These are phyloP conservation scores for Tachypleus tridentatus DNA, from an alignment of 1,140 invertebrate species.

Conservation along the genomic window DNA sequence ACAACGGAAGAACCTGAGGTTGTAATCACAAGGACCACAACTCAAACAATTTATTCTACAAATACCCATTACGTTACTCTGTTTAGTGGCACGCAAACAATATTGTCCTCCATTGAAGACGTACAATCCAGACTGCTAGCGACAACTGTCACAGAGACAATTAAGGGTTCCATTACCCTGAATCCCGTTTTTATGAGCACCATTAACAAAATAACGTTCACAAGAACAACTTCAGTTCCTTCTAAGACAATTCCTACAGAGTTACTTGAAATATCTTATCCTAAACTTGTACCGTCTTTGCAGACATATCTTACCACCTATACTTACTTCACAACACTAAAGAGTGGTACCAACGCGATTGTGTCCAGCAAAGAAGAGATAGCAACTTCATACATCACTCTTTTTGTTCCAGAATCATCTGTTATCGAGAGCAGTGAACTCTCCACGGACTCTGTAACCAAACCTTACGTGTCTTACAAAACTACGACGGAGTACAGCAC, in stretches of 20 bases:
- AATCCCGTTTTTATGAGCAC: no score
- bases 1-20: no score
- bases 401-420: constrained; percentile 17
- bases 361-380: constrained; percentile 21
- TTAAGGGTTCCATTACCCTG: no score
- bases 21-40: constrained; percentile 1
- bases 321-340: constrained; percentile 27
- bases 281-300: constrained; percentile 24
- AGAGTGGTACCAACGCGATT: constrained; percentile 20
- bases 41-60: constrained; percentile 21
- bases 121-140: no score
- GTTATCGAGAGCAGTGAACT: no score
- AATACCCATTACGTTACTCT: constrained; percentile 26
- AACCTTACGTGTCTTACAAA: no score
- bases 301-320: constrained; percentile 24
- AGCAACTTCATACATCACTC: constrained; percentile 21
- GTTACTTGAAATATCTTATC: not conserved
- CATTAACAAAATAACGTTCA: no score
- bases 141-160: no score
- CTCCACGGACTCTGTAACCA: no score
- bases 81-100: constrained; percentile 21
- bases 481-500: constrained; percentile 20
- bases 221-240: no score
- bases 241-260: no score
- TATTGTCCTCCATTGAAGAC: constrained; percentile 23